Percentiles rank a stretch among this genome's conserved stretches.
phyloP scores from a whole-genome alignment of 2,888 invertebrate genomes.

The Philaethria dido region DNA sequence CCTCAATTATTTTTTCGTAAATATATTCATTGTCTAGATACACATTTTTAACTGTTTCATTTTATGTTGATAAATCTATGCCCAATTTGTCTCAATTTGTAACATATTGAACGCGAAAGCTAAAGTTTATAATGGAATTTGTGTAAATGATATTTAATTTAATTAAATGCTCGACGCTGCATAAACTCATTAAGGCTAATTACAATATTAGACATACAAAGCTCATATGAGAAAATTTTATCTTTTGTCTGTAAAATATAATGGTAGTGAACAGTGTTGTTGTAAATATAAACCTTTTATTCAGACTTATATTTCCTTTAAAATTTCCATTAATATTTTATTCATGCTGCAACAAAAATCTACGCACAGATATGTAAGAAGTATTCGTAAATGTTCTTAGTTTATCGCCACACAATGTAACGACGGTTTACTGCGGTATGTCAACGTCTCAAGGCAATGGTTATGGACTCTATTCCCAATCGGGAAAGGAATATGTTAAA shows the following conservation, averaged over 20 bases:
- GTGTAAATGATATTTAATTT: slow-evolving; percentile 21
- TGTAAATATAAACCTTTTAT: slow-evolving; percentile 9
- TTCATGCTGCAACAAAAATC: too few species aligned
- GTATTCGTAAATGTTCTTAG: too few species aligned
- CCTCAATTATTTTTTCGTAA: too few species aligned
- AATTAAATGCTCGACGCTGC: slow-evolving; percentile 19
- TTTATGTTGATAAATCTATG: too few species aligned
- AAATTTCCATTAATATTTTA: not conserved
- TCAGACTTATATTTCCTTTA: not conserved
- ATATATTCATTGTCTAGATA: too few species aligned
- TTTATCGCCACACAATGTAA: too few species aligned
- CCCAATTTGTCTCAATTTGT: slow-evolving; percentile 2
- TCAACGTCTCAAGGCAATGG: too few species aligned
- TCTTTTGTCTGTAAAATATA: slow-evolving; percentile 20
- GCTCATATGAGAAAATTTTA: slow-evolving; percentile 22
- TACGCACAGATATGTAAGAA: too few species aligned
- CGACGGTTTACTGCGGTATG: too few species aligned
- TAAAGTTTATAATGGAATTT: slow-evolving; percentile 10
- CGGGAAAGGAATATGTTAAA: too few species aligned
- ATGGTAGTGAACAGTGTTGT: slow-evolving; percentile 10
- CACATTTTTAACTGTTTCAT: too few species aligned
- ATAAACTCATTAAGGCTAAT: slow-evolving; percentile 25
- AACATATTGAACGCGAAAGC: slow-evolving; percentile 1
- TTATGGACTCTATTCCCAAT: too few species aligned
- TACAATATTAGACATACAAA: slow-evolving; percentile 26